Evolutionary conservation across 2,888 invertebrate species (phyloP), one percentile per base, ranked within the genome.

Genomic region (Caenorhabditis becei): DNA sequence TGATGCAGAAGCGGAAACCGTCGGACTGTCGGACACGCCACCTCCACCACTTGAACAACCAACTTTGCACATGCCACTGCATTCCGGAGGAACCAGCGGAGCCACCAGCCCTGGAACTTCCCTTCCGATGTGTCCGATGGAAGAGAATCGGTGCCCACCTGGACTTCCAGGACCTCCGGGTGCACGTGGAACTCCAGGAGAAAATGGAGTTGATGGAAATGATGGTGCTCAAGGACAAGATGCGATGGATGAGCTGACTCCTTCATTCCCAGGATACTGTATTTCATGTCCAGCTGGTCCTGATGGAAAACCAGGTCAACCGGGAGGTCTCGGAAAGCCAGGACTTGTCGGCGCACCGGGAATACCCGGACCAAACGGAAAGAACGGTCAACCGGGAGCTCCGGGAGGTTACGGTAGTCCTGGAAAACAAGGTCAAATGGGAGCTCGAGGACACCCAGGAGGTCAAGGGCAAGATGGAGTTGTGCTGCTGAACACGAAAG

Each of bases 141-240:
- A 77, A n/a, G 67, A 71, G 53, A 81, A 81, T 32, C 44, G 67
- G 1, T 81, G 80, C 28, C 77, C 80, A 0, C 28, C 56, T 20
- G 80, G 80, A 2, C 70, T 70, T 2, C 62, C 80, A 2, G 80
- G 80, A n/a, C 77, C 77, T n/a, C 71, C 74, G 16, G 80, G 80
- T 0, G 4, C 23, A 4, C 32, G 47, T n/a, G 80, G 80, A 41
- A 3, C 28, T 3, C 37, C 77, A 1, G 80, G 80, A 0, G 28
- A 62, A 10, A 47, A 77, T 20, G 80, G 80, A 10, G 56, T 51
- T 14, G 80, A 81, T 56, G 80, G 80, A 24, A 77, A 71, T n/a
- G 77, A 71, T 49, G 80, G 80, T 20, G 18, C 24, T 0, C 32
- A 62, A 8, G 80, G 80, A 20, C 23, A 26, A 2, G 80, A 81